Evolutionary conservation across 1,140 invertebrate genomes (phyloP), one percentile per base, ranked within the genome.

Genomic region (Rhizoglyphus robini): DNA sequence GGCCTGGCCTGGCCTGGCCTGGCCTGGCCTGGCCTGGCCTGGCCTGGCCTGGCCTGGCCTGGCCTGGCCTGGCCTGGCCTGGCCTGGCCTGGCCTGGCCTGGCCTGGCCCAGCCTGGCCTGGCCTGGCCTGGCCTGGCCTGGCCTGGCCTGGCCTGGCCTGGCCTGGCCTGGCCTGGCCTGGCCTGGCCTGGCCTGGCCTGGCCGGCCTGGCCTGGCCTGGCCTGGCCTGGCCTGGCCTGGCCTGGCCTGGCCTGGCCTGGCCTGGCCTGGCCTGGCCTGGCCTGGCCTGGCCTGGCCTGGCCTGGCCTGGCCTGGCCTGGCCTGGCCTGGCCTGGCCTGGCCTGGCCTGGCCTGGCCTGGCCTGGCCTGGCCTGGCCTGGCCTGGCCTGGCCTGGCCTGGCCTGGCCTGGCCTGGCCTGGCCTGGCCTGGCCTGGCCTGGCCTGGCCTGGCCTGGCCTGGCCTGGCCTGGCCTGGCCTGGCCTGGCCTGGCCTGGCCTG

Each of bases 191-290:
- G n/a, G n/a, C n/a, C n/a, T n/a, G n/a, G n/a, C n/a, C n/a, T n/a
- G n/a, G n/a, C n/a, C n/a, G n/a, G 67, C 69, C 69, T 71, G 68
- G 69, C 70, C 70, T 71, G 69, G 69, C 69, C 67, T 68, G 69
- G 51, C 69, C 68, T 70, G 69, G 66, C 66, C 63, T 70, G 61
- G 60, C 47, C 61, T 70, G 68, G 68, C 68, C 68, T 69, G 68
- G 68, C 68, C 68, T 69, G 68, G 68, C 69, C 68, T 67, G 63
- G 67, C 69, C 69, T 69, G 64, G 67, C 69, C 68, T 69, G 66
- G 69, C 66, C 69, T 70, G 69, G 69, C 69, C 69, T 70, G 69
- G 65, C 59, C 68, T 66, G 65, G 68, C 65, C 69, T 71, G 69
- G 69, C 69, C 69, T 69, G 68, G 68, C 68, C 68, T 68, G 68